Conservation (phyloP, 1,140 invertebrate species). For the Bombus pyrosoma region DNA sequence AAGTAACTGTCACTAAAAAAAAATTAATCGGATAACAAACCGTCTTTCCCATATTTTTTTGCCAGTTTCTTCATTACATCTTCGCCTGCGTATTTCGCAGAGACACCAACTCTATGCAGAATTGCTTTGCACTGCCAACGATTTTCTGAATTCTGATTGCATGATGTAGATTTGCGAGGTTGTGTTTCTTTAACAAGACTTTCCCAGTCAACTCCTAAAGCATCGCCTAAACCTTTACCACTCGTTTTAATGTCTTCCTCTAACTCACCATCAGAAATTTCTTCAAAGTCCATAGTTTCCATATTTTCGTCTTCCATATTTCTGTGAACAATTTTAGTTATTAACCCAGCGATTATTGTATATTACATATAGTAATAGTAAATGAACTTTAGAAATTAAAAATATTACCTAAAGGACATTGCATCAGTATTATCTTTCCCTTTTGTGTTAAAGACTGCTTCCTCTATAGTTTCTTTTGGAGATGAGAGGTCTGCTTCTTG, state of each 20-base stretch:
- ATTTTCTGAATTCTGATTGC: constrained; percentile 83
- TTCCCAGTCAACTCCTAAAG: constrained; percentile 95
- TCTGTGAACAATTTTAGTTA: constrained; percentile 61
- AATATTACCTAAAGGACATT: constrained; percentile 55
- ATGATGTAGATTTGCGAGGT: constrained; percentile 79
- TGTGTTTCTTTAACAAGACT: constrained; percentile 91
- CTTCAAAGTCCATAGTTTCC: constrained; percentile 92
- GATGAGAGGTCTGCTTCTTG: constrained; percentile 60
- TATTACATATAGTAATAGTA: constrained; percentile 19
- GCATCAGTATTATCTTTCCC: constrained; percentile 71
- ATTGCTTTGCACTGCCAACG: constrained; percentile 90
- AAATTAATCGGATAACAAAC: constrained; percentile 50
- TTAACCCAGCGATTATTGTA: constrained; percentile 27
- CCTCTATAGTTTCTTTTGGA: constrained; percentile 64
- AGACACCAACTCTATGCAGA: constrained; percentile 88
- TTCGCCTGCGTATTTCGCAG: constrained; percentile 87
- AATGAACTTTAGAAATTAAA: constrained; percentile 22
- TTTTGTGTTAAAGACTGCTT: constrained; percentile 72
- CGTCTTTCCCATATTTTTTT: constrained; percentile 82
- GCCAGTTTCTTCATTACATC: constrained; percentile 85
- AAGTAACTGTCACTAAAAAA: constrained; percentile 1
- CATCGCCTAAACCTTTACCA: constrained; percentile 90
- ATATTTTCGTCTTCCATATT: constrained; percentile 87
- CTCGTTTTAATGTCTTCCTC: constrained; percentile 88
- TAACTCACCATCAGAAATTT: constrained; percentile 94